These are phyloP conservation scores for Sphaerophoria rueppellii DNA, from an alignment of 2,888 invertebrate species.

Conservation along the genomic window DNA sequence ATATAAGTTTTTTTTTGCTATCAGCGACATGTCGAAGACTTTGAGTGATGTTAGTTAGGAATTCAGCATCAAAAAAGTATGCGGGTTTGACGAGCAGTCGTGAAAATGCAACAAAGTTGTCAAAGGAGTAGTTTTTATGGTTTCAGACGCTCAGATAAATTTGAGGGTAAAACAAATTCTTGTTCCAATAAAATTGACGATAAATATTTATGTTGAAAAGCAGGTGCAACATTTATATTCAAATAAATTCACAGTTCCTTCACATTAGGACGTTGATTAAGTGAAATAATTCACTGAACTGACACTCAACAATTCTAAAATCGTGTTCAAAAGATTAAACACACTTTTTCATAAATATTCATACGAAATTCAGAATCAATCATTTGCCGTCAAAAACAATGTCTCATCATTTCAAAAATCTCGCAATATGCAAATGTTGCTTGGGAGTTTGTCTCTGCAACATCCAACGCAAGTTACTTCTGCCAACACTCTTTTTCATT, in stretches of 20 bases:
- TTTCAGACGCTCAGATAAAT: too few relatives aligned
- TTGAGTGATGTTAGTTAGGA: not conserved
- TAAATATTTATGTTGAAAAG: too few relatives aligned
- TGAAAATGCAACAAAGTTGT: too few relatives aligned
- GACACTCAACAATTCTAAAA: conserved; percentile 43
- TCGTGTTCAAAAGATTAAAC: conserved; percentile 34
- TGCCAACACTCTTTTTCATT: conserved; percentile 29
- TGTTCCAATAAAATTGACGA: too few relatives aligned
- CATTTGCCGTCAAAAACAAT: not conserved
- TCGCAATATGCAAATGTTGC: not conserved
- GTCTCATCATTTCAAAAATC: not conserved
- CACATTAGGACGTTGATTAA: conserved; percentile 9
- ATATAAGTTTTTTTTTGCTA: not conserved
- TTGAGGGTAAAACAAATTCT: too few relatives aligned
- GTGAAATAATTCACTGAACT: not conserved
- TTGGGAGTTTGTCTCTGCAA: not conserved
- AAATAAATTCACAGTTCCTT: not conserved
- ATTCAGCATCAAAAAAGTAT: not conserved
- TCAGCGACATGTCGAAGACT: not conserved
- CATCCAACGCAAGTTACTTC: conserved; percentile 23
- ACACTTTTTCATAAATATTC: conserved; percentile 44
- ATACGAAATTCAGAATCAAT: conserved; percentile 14
- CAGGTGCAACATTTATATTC: too few relatives aligned
- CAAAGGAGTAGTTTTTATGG: too few relatives aligned
- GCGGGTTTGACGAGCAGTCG: not conserved